Evolutionary conservation across 2,113 vertebrate genomes (phyloP).

Genomic region (Muntiacus reevesi): DNA sequence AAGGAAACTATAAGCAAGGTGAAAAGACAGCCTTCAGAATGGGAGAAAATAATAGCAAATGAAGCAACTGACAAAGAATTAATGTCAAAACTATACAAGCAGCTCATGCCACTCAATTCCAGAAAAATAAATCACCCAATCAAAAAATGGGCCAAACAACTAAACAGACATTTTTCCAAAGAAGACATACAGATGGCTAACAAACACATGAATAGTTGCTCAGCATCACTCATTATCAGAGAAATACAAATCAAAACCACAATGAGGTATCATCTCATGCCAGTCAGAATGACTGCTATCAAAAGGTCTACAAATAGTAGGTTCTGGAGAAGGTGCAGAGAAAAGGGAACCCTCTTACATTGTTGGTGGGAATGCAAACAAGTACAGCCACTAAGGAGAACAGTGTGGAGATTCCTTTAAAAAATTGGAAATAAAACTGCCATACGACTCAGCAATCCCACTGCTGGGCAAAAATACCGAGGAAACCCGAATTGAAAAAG

Average conservation of each 20-base stretch:
- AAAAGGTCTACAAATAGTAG: not conserved
- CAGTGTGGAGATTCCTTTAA: not conserved
- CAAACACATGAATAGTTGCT: not conserved
- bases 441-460: not conserved
- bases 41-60: not conserved
- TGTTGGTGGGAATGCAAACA: not conserved
- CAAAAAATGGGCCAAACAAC: not conserved
- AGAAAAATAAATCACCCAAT: not conserved
- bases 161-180: not conserved
- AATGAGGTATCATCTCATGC: not conserved
- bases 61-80: not conserved
- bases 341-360: not conserved
- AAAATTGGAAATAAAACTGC: not conserved
- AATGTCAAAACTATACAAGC: not conserved
- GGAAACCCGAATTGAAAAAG: not conserved
- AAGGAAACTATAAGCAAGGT: not conserved
- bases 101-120: not conserved
- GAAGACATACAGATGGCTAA: not conserved
- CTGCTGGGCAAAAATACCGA: not conserved
- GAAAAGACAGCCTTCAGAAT: not conserved
- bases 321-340: not conserved
- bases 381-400: not conserved
- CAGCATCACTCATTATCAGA: not conserved
- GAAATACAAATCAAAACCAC: not conserved
- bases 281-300: not conserved